Conservation (phyloP, 2,113 vertebrate species). For the Indicator indicator region DNA sequence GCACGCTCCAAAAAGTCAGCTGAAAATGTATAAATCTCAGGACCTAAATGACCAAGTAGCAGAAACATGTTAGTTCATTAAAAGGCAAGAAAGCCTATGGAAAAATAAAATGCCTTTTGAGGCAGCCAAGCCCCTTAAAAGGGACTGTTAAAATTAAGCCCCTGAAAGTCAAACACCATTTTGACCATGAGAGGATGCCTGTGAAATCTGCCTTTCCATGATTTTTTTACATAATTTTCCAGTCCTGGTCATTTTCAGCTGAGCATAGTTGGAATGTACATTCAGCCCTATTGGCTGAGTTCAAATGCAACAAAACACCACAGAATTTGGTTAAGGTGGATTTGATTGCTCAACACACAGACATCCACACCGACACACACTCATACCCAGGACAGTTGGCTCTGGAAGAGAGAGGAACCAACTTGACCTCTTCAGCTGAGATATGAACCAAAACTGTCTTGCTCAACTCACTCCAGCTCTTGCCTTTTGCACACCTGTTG, state of each 20-base stretch:
- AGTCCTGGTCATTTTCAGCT: conserved; percentile 38
- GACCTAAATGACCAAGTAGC: not conserved
- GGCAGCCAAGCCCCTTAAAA: not conserved
- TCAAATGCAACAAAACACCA: not conserved
- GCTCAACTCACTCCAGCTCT: not conserved
- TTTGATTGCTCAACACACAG: not conserved
- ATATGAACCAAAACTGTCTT: conserved; percentile 48
- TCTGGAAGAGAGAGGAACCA: conserved; percentile 64
- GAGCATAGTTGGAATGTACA: conserved; percentile 1
- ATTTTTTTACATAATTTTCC: conserved; percentile 1
- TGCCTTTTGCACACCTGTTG: not conserved
- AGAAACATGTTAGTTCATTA: not conserved
- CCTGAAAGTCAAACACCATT: conserved; percentile 3
- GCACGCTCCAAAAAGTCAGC: conserved; percentile 46
- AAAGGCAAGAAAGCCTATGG: not conserved
- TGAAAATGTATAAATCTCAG: conserved; percentile 35
- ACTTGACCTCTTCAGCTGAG: conserved; percentile 34
- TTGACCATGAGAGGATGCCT: not conserved
- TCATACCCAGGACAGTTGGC: not conserved
- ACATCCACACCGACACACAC: not conserved
- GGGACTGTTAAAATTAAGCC: not conserved
- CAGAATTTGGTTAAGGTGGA: not conserved
- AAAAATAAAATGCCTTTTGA: not conserved
- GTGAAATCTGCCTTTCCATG: not conserved
- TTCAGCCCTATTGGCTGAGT: not conserved